Evolutionary conservation across 1,140 invertebrate genomes (phyloP).

Genomic region (Polyergus mexicanus): DNA sequence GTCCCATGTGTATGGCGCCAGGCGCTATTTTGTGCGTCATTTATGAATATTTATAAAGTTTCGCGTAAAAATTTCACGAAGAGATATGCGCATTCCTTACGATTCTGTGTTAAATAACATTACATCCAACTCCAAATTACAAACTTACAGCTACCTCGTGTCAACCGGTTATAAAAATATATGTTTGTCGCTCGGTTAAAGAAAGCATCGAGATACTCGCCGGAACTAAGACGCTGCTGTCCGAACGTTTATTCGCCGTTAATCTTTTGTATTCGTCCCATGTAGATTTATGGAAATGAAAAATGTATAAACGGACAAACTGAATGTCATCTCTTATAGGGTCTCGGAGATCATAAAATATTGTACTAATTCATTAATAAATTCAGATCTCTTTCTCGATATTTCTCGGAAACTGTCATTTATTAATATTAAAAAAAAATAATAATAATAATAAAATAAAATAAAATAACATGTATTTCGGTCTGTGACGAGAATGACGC

Average conservation of each 20-base stretch:
- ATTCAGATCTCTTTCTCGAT: too few species aligned
- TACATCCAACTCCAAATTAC: neutral
- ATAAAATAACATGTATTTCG: too few species aligned
- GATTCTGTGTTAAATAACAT: slow-evolving; percentile 17
- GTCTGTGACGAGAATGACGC: neutral
- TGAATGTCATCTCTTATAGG: too few species aligned
- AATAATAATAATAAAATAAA: too few species aligned
- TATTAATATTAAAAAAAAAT: too few species aligned
- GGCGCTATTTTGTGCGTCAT: slow-evolving; percentile 45
- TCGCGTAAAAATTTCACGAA: slow-evolving; percentile 13
- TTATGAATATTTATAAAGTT: slow-evolving; percentile 47
- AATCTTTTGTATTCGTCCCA: neutral
- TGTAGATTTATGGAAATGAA: neutral
- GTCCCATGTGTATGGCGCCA: slow-evolving; percentile 34
- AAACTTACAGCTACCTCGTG: neutral
- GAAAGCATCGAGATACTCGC: neutral
- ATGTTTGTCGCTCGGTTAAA: neutral
- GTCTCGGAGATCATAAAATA: too few species aligned
- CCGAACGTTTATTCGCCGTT: neutral
- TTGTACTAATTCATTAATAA: too few species aligned
- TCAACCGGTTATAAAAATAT: neutral
- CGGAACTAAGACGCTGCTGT: neutral
- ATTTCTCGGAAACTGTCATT: too few species aligned
- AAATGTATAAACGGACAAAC: too few species aligned
- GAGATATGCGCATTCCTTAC: slow-evolving; percentile 37